phyloP scores from a whole-genome alignment of 1,140 invertebrate genomes.

The Drosophila dunni region DNA sequence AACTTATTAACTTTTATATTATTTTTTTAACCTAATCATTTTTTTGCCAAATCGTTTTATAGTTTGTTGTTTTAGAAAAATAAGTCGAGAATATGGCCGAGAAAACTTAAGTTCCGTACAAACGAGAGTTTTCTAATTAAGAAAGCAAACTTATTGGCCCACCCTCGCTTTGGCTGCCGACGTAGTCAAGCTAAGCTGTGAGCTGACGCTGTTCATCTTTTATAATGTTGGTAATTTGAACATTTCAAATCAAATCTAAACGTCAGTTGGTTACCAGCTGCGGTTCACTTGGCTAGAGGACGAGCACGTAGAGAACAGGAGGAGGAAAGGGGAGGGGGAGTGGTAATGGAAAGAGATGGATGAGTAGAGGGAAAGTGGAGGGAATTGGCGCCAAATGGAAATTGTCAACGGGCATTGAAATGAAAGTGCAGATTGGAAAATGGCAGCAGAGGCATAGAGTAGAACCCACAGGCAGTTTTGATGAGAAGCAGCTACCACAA shows the following conservation, averaged over 20 bases:
- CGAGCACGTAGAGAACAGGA: conserved; percentile 4
- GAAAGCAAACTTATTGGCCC: not conserved
- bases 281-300: conserved; percentile 50
- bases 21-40: no score
- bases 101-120: no score
- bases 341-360: not conserved
- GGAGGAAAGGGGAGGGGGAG: not conserved
- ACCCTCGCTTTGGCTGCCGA: conserved; percentile 18
- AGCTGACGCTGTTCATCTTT: conserved; percentile 69
- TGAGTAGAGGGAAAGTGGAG: not conserved
- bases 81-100: no score
- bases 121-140: conserved; percentile 3
- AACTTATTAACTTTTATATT: no score
- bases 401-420: conserved; percentile 79
- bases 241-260: conserved; percentile 82
- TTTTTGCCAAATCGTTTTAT: no score
- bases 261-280: conserved; percentile 80
- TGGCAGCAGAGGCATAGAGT: conserved; percentile 57
- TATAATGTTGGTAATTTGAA: conserved; percentile 83
- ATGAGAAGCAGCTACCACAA: conserved; percentile 59
- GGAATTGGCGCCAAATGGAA: conserved; percentile 69
- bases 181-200: conserved; percentile 12
- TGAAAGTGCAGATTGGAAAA: conserved; percentile 81
- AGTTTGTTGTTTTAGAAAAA: no score
- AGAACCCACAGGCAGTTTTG: conserved; percentile 67